Evolutionary conservation across 2,888 invertebrate genomes (phyloP).

Genomic region (Philonicus albiceps): DNA sequence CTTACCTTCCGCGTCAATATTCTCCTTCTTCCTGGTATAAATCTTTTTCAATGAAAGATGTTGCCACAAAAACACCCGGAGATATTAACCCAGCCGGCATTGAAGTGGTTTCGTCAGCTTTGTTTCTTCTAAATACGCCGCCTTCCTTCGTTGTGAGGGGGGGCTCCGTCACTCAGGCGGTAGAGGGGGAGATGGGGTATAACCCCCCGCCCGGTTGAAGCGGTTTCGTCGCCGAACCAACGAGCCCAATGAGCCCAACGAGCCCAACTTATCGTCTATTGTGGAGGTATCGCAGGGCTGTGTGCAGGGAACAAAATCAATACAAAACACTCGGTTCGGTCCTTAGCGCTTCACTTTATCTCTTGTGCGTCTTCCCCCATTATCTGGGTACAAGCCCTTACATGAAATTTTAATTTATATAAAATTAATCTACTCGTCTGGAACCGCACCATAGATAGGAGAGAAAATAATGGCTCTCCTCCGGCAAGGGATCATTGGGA

Average conservation of each 20-base stretch:
- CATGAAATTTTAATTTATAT: constrained; percentile 50
- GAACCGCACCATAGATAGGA: constrained; percentile 49
- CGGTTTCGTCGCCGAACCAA: background rate
- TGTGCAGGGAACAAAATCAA: constrained; percentile 43
- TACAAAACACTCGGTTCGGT: constrained; percentile 48
- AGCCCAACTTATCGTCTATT: background rate
- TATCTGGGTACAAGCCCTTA: constrained; percentile 48
- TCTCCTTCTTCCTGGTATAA: constrained; percentile 11
- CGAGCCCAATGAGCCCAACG: background rate
- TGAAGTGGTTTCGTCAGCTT: constrained; percentile 41
- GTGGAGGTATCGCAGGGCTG: background rate
- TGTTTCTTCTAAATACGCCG: constrained; percentile 35
- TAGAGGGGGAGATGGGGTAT: no score
- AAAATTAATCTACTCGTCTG: constrained; percentile 50
- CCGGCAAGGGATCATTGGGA: constrained; percentile 43
- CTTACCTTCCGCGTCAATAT: constrained; percentile 6
- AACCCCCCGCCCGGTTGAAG: background rate
- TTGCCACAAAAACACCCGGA: constrained; percentile 33
- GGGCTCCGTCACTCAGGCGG: background rate
- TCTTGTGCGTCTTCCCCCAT: constrained; percentile 45
- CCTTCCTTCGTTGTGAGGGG: background rate
- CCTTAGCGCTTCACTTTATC: constrained; percentile 45
- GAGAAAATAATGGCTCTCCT: constrained; percentile 47
- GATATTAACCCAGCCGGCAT: constrained; percentile 32
- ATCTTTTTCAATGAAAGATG: constrained; percentile 20